Evolutionary conservation across 2,113 vertebrate species (phyloP).

Genomic region (Apus apus): DNA sequence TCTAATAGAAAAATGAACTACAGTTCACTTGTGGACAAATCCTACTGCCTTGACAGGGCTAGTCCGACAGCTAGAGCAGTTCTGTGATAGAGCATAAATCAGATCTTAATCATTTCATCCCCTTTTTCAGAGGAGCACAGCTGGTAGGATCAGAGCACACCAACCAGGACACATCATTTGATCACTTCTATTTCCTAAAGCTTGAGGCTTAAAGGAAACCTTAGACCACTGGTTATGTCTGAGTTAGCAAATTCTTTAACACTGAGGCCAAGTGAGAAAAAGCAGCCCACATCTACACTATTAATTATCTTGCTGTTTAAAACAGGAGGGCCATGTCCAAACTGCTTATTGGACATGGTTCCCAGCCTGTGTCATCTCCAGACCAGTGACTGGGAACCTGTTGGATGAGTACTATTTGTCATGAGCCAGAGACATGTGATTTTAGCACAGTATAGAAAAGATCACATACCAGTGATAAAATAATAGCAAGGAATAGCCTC

Average conservation of each 20-base stretch:
- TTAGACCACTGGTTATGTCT: constrained; percentile 15
- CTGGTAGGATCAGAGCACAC: constrained; percentile 54
- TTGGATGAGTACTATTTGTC: background rate
- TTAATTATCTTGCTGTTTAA: background rate
- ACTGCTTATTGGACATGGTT: background rate
- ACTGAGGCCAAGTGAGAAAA: background rate
- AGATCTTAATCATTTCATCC: constrained; percentile 61
- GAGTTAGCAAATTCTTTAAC: constrained; percentile 20
- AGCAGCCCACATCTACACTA: background rate
- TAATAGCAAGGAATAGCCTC: background rate
- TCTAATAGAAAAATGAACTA: background rate
- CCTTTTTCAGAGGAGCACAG: background rate
- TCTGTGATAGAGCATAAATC: constrained; percentile 35
- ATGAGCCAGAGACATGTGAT: background rate
- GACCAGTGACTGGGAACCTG: background rate
- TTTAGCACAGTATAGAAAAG: background rate
- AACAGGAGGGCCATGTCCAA: background rate
- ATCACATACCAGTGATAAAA: background rate
- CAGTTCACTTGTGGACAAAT: constrained; percentile 22
- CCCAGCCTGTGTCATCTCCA: background rate
- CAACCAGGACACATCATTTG: constrained; percentile 10
- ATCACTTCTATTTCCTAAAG: constrained; percentile 48
- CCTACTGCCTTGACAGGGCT: constrained; percentile 8
- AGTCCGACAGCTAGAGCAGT: constrained; percentile 33
- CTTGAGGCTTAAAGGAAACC: constrained; percentile 38